Base-by-base conservation (phyloP, 2,797 vertebrate species). In the Anguilla pacifica region DNA sequence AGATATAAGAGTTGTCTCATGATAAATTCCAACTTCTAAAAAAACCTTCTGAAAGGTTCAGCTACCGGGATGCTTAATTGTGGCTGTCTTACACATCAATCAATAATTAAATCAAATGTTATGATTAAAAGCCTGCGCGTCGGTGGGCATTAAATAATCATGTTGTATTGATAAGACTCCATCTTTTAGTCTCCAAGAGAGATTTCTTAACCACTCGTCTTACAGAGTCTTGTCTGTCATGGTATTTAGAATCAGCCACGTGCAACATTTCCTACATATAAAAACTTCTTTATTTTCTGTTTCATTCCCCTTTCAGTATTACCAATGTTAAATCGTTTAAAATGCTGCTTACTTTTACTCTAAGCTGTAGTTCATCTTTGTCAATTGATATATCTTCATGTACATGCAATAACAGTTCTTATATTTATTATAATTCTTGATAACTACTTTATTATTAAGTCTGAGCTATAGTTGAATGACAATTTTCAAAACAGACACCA, bases 31-130 rank as follows among this genome's bases (percentile, higher is more conserved):
- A 77, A 87, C 35, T 39, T 35, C 49, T n/a, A 81, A 39, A 25
- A n/a, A 61, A 25, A 25, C 51, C 15, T 59, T 84, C 83, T 39
- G 61, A 46, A 49, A 85, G 35, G 15, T 39, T 59, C 39, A 31
- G 39, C 51, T 79, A 57, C 82, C 77, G 51, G 59, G 64, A 49
- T 64, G 15, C 88, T 88, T 90, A 90, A 93, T 91, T 89, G 89
- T 90, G 61, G 64, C 74, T 86, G 81, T 91, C 67, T 85, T 86
- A 87, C 88, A 87, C 87, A 87, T 89, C 72, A 89, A 90, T 92
- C 91, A 89, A 94, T 94, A 94, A 92, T 93, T 93, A 93, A 93
- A 94, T 95, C 92, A 94, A 94, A 93, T 91, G 91, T 92, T 94
- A 92, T 93, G 93, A 95, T 95, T 94, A 95, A 95, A 94, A 91